Percentiles rank a stretch among this genome's conserved stretches.
phyloP scores from a whole-genome alignment of 1,140 invertebrate genomes.

The Maniola jurtina region DNA sequence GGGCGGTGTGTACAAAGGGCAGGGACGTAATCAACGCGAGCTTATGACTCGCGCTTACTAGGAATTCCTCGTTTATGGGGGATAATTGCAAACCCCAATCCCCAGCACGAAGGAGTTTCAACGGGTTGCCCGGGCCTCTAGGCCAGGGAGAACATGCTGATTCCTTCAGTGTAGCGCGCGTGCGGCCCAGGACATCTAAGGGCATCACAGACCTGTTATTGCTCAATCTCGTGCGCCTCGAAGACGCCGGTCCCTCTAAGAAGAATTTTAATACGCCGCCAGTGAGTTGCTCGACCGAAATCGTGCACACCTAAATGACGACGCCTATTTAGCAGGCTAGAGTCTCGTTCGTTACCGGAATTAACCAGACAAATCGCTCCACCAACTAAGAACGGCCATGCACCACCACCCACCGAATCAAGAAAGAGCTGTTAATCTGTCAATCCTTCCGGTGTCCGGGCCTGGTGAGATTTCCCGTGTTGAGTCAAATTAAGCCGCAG shows the following conservation, averaged over 20 bases:
- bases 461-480: conserved; percentile 79
- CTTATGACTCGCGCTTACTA: no score
- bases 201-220: conserved; percentile 93
- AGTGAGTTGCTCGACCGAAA: conserved; percentile 56
- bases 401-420: conserved; percentile 93
- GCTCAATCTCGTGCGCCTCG: conserved; percentile 87
- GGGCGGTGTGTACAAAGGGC: no score
- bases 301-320: no score
- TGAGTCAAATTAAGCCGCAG: conserved; percentile 96
- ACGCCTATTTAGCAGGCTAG: conserved; percentile 84
- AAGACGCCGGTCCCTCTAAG: conserved; percentile 84
- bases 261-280: conserved; percentile 78
- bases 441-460: conserved; percentile 71
- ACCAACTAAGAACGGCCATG: conserved; percentile 95
- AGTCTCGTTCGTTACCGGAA: conserved; percentile 76
- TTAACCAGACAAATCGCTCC: conserved; percentile 94
- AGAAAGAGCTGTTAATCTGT: conserved; percentile 85
- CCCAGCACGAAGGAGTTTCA: no score
- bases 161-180: conserved; percentile 90
- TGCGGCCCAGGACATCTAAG: conserved; percentile 90
- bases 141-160: conserved; percentile 86
- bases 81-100: no score
- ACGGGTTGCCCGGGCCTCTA: no score
- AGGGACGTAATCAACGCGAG: no score
- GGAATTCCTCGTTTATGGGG: no score